Evolutionary conservation across 2,113 vertebrate genomes (phyloP).

Genomic region (Illadopsis cleaveri): DNA sequence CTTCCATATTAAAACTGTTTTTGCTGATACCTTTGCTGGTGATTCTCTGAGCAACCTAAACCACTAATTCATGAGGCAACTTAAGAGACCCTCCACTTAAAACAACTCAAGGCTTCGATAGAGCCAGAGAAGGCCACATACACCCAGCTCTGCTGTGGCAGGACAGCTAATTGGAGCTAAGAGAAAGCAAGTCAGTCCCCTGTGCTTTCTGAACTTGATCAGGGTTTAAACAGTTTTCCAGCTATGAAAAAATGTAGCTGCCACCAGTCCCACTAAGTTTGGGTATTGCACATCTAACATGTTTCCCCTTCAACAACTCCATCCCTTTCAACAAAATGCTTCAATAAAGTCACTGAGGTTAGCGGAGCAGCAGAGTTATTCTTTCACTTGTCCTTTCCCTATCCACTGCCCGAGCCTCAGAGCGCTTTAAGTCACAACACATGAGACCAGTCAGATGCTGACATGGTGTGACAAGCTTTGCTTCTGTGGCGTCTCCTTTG

Average conservation of each 20-base stretch:
- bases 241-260: not conserved
- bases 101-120: not conserved
- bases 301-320: not conserved
- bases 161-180: not conserved
- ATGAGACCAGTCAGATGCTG: constrained; percentile 27
- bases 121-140: not conserved
- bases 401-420: not conserved
- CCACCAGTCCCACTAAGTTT: not conserved
- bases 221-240: not conserved
- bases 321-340: constrained; percentile 15
- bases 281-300: not conserved
- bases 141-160: not conserved
- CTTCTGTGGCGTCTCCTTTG: not conserved
- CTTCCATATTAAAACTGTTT: not conserved
- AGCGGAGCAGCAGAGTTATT: not conserved
- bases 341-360: not conserved
- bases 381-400: not conserved
- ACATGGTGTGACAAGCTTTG: constrained; percentile 25
- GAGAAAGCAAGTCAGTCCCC: not conserved
- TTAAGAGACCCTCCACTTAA: not conserved
- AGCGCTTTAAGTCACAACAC: not conserved
- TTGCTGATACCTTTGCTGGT: not conserved
- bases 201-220: not conserved
- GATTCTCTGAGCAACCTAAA: not conserved
- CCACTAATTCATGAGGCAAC: not conserved